Base-by-base conservation (phyloP, 2,797 vertebrate species). In the Peromyscus nudipes region DNA sequence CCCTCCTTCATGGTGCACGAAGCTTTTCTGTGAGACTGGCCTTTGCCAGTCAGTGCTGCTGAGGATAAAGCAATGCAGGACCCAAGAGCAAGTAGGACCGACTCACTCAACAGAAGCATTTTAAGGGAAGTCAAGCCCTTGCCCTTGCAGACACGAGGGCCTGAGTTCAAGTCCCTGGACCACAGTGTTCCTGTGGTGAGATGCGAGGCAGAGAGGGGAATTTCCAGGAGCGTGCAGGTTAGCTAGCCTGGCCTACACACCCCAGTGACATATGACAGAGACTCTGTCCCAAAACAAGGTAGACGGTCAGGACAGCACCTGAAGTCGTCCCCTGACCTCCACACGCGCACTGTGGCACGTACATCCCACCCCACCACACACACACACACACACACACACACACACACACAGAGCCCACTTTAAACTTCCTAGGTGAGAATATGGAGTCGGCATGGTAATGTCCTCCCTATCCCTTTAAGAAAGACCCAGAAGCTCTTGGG, bases 401-500 rank as follows among this genome's bases (percentile, higher is more conserved):
- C n/a, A n/a, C n/a, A n/a, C n/a, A n/a, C n/a, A 76, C 67, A 40
- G 17, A 75, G 9, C 37, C n/a, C 29, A 17, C 43, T 64, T 46
- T 10, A 57, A 90, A 96, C 81, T 31, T 25, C 43, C 84, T 71
- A 23, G 69, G 57, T 84, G n/a, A 81, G 81, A 92, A 89, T 94
- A 69, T 40, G 92, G 82, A 73, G 43, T 75, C 64, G n/a, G 0
- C 4, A 0, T 29, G 92, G 67, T 92, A 89, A 7, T 83, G 60
- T 83, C 87, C 67, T 83, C 71, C 57, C 64, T 64, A 84, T 23
- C 91, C 89, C 97, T 86, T 65, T 95, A 93, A 96, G 95, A 94
- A 86, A 96, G 95, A 92, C 81, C 79, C 84, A 96, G 96, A 89
- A 96, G 49, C 40, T 93, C 91, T 96, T 85, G 46, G 85, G 75